phyloP scores from a whole-genome alignment of 2,797 vertebrate species.

The Scleropages formosus region DNA sequence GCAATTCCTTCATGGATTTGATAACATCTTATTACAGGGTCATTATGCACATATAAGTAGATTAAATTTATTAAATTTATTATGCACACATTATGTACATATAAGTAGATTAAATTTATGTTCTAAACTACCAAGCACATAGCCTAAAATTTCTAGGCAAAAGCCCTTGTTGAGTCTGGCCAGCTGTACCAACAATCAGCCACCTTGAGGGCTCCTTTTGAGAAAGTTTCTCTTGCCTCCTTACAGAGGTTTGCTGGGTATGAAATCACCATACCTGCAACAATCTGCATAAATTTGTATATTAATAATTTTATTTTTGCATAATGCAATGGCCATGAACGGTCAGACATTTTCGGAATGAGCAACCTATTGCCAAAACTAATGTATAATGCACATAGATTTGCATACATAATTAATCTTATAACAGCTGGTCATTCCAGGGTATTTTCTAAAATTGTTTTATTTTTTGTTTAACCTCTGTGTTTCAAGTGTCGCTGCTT shows the following conservation, averaged over 20 bases:
- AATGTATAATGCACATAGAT: conserved; percentile 44
- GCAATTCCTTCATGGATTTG: neutral
- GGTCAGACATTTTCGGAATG: conserved; percentile 39
- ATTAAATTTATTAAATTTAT: no score
- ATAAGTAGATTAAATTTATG: conserved; percentile 16
- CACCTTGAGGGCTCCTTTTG: neutral
- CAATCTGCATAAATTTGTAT: conserved; percentile 49
- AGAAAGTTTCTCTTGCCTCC: neutral
- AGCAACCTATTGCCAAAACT: neutral
- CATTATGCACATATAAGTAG: conserved; percentile 24
- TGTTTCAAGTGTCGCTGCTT: no score
- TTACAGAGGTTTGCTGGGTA: conserved; percentile 34
- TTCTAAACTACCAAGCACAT: conserved; percentile 1
- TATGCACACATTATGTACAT: conserved; percentile 28
- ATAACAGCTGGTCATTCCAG: conserved; percentile 32
- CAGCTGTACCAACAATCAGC: neutral
- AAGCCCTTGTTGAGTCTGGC: neutral
- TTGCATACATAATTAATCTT: conserved; percentile 51
- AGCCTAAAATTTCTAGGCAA: neutral
- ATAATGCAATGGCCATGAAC: conserved; percentile 51
- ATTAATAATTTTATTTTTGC: conserved; percentile 35
- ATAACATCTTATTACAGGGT: conserved; percentile 4
- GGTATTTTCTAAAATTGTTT: neutral
- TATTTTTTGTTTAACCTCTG: no score
- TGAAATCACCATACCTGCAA: conserved; percentile 39